These are phyloP conservation scores for Rhingia campestris DNA, from an alignment of 2,888 invertebrate species.

Conservation along the genomic window DNA sequence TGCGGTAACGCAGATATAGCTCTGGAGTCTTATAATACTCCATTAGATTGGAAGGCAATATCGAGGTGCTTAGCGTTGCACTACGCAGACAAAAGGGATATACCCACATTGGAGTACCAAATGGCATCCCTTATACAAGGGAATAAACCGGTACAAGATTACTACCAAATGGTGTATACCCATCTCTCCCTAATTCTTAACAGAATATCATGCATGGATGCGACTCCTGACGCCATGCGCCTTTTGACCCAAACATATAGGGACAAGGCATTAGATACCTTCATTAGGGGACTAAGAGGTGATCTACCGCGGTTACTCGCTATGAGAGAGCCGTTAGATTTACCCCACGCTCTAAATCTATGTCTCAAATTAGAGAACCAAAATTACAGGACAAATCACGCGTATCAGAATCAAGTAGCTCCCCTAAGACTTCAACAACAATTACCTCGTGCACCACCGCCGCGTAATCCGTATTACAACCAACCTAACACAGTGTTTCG, in stretches of 20 bases:
- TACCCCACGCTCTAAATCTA: slow-evolving; percentile 1
- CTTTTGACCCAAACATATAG: slow-evolving; percentile 56
- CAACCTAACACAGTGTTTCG: neutral
- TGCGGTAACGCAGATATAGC: neutral
- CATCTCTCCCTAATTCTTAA: neutral
- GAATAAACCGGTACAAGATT: neutral
- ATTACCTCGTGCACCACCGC: slow-evolving; percentile 1
- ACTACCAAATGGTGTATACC: neutral
- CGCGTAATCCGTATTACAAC: slow-evolving; percentile 6
- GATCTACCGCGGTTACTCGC: slow-evolving; percentile 40
- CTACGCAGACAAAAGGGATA: neutral
- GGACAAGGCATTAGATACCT: slow-evolving; percentile 9
- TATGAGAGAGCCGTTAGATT: slow-evolving; percentile 22
- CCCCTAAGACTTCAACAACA: neutral
- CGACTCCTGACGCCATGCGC: slow-evolving; percentile 24
- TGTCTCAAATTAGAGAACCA: slow-evolving; percentile 22
- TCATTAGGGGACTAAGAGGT: slow-evolving; percentile 38
- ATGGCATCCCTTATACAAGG: neutral
- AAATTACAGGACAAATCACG: neutral
- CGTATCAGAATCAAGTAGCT: neutral
- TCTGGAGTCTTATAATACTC: neutral
- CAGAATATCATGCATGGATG: neutral
- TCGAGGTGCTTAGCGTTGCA: neutral
- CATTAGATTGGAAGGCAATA: neutral
- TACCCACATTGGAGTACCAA: neutral